Conservation (phyloP, 2,888 invertebrate species). For the Hydroisotoma schaefferi region DNA sequence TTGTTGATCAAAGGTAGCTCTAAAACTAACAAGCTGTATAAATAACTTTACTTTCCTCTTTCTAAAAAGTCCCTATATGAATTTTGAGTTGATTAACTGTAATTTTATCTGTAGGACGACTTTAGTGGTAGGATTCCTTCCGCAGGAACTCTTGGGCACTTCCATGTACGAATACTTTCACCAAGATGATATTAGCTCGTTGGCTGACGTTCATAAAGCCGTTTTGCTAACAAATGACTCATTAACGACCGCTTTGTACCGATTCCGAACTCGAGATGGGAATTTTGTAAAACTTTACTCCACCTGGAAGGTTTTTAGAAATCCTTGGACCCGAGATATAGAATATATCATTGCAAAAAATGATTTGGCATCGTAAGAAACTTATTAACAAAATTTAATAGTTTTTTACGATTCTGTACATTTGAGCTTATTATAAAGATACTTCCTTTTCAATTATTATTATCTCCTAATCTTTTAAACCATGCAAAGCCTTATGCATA, state of each 20-base stretch:
- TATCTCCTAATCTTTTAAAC: too few species aligned
- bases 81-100: too few species aligned
- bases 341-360: slow-evolving; percentile 87
- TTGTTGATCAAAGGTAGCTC: slow-evolving; percentile 80
- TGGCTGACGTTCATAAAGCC: slow-evolving; percentile 79
- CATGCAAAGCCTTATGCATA: too few species aligned
- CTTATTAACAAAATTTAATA: too few species aligned
- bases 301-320: slow-evolving; percentile 82
- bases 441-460: too few species aligned
- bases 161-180: slow-evolving; percentile 91
- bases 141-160: slow-evolving; percentile 87
- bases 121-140: slow-evolving; percentile 80
- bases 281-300: slow-evolving; percentile 70
- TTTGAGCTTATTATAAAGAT: too few species aligned
- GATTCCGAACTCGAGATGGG: slow-evolving; percentile 76
- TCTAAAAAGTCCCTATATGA: too few species aligned
- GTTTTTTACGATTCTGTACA: too few species aligned
- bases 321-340: slow-evolving; percentile 94
- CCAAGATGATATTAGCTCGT: slow-evolving; percentile 70
- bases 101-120: slow-evolving; percentile 65
- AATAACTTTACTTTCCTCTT: neutral
- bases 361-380: slow-evolving; percentile 64
- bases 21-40: neutral
- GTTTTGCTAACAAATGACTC: slow-evolving; percentile 59
- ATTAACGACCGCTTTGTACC: slow-evolving; percentile 65